Percentiles rank a stretch among this genome's conserved stretches.
phyloP scores from a whole-genome alignment of 1,140 invertebrate species.

The Halotydeus destructor region DNA sequence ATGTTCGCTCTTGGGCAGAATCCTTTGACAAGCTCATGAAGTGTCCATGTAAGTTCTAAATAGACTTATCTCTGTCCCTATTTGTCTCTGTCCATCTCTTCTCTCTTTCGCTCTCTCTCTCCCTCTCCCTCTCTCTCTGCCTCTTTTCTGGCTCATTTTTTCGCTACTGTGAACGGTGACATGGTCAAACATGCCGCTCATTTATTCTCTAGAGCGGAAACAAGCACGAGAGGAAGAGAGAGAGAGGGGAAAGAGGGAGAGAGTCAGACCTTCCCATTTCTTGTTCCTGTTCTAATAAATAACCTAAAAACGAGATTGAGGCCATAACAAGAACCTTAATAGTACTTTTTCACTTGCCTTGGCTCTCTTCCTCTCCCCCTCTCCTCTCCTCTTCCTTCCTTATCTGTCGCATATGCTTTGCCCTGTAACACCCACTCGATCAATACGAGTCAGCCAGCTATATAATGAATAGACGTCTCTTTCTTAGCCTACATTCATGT shows the following conservation, averaged over 20 bases:
- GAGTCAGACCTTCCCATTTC: neutral
- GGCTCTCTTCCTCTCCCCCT: neutral
- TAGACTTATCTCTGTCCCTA: neutral
- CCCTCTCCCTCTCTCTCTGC: too few relatives aligned
- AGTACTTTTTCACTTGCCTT: neutral
- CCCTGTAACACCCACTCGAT: neutral
- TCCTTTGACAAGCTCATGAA: slow-evolving; percentile 91
- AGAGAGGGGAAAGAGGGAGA: neutral
- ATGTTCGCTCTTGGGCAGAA: slow-evolving; percentile 79
- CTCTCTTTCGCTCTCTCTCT: neutral
- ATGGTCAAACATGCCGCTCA: too few relatives aligned
- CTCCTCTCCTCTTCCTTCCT: neutral
- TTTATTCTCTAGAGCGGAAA: too few relatives aligned
- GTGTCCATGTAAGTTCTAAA: slow-evolving; percentile 40
- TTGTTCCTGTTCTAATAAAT: too few relatives aligned
- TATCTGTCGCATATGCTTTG: slow-evolving; percentile 2
- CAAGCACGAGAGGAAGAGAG: too few relatives aligned
- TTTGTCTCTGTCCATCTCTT: neutral
- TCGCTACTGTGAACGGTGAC: too few relatives aligned
- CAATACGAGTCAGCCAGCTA: neutral
- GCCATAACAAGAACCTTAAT: too few relatives aligned
- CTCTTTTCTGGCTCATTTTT: too few relatives aligned
- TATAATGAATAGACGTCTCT: neutral
- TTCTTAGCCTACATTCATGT: neutral
- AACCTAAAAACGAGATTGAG: too few relatives aligned